These are phyloP conservation scores for Harpagus bidentatus DNA, from an alignment of 2,113 vertebrate species.

Conservation along the genomic window DNA sequence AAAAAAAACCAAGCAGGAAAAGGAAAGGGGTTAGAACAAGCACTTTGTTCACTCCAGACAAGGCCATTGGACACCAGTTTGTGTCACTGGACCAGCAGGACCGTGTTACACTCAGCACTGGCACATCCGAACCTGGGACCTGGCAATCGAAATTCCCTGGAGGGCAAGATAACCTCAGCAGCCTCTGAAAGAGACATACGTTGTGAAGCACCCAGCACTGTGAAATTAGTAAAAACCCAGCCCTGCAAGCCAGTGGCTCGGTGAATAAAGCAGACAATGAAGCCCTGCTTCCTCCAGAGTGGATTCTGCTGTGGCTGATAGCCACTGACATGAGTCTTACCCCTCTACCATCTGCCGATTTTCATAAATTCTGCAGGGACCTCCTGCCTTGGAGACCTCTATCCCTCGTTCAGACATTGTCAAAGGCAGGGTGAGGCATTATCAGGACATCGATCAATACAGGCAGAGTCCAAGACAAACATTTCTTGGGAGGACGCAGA, in stretches of 20 bases:
- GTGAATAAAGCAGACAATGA: too few relatives aligned
- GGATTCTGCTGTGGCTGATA: background rate
- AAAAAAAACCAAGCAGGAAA: background rate
- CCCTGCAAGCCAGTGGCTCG: background rate
- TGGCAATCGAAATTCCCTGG: accelerated
- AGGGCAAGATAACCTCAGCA: background rate
- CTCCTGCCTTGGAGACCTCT: background rate
- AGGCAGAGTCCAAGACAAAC: background rate
- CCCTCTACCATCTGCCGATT: background rate
- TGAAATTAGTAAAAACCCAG: background rate
- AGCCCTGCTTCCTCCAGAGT: background rate
- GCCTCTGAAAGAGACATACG: background rate
- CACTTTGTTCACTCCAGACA: background rate
- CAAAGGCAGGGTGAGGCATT: background rate
- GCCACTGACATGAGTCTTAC: accelerated
- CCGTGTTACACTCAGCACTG: background rate
- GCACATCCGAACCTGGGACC: background rate
- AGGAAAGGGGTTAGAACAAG: background rate
- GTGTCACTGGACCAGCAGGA: background rate
- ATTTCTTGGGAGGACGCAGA: background rate
- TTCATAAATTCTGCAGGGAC: background rate
- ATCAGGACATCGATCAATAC: background rate
- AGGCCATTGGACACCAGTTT: background rate
- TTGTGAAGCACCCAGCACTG: background rate
- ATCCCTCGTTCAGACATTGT: background rate